Percentiles rank a stretch among this genome's conserved stretches.
Evolutionary conservation across 2,888 invertebrate species (phyloP).

Genomic region (Eupelmus urozonus): DNA sequence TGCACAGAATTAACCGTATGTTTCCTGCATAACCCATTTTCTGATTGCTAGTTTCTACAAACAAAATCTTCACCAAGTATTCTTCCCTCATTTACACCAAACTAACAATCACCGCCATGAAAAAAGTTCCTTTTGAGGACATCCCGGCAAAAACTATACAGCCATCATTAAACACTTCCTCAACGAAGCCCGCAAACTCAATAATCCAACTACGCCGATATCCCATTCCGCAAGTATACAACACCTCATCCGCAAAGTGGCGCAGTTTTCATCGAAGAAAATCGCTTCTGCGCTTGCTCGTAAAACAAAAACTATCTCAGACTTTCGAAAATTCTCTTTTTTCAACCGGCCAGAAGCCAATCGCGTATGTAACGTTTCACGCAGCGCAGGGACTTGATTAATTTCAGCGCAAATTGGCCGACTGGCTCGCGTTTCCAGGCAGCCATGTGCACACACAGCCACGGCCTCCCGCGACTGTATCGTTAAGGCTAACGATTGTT

Average conservation of each 20-base stretch:
- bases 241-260: too few relatives aligned
- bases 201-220: too few relatives aligned
- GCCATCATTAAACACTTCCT: too few relatives aligned
- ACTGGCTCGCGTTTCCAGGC: neutral
- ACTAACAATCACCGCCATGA: too few relatives aligned
- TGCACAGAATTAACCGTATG: too few relatives aligned
- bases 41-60: too few relatives aligned
- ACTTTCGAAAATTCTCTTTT: conserved; percentile 24
- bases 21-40: too few relatives aligned
- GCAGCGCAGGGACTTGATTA: neutral
- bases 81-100: too few relatives aligned
- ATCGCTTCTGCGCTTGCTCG: neutral
- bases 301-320: neutral
- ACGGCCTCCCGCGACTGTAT: neutral
- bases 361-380: neutral
- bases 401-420: neutral
- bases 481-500: neutral
- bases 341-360: conserved; percentile 15
- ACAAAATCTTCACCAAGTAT: too few relatives aligned
- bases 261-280: neutral
- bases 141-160: too few relatives aligned
- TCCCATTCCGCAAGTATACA: too few relatives aligned
- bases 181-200: neutral
- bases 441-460: neutral
- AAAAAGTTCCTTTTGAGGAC: too few relatives aligned